A percentile compares a stretch with the other conserved stretches of the same genome.
phyloP scores from a whole-genome alignment of 2,888 invertebrate genomes.

The Drosophila multiciliata region DNA sequence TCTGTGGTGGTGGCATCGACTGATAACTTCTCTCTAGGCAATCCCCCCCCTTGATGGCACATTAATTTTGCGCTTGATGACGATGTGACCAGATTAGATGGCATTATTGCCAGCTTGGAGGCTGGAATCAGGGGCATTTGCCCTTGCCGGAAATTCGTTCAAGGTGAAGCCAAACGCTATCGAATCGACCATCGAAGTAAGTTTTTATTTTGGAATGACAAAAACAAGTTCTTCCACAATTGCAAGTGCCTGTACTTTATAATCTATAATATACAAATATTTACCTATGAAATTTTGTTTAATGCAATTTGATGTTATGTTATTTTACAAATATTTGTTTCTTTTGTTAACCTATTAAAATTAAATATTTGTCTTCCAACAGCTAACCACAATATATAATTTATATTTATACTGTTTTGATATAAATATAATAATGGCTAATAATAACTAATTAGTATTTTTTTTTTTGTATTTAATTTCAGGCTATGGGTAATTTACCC shows the following conservation, averaged over 20 bases:
- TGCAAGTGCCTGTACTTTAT: too few relatives aligned
- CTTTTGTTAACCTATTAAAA: not conserved
- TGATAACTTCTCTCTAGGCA: constrained; percentile 75
- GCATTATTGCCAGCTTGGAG: constrained; percentile 41
- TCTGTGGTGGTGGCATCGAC: constrained; percentile 35
- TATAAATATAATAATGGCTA: not conserved
- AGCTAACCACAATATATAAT: not conserved
- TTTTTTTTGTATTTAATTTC: too few relatives aligned
- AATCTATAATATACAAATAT: not conserved
- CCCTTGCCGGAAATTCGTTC: constrained; percentile 46
- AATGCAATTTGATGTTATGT: not conserved
- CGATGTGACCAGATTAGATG: constrained; percentile 65
- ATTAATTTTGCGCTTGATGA: constrained; percentile 71
- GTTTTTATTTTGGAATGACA: not conserved
- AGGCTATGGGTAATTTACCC: too few relatives aligned
- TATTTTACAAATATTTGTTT: not conserved
- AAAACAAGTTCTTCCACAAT: not conserved
- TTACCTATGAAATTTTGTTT: not conserved
- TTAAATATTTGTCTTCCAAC: not conserved
- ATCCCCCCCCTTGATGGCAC: constrained; percentile 80
- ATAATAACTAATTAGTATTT: not conserved
- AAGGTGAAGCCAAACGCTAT: constrained; percentile 49
- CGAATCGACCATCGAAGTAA: not conserved
- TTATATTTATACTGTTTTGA: not conserved
- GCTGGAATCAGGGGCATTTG: constrained; percentile 38